Evolutionary conservation across 1,140 invertebrate genomes (phyloP), one percentile per base, ranked within the genome.

Genomic region (Spodoptera frugiperda): DNA sequence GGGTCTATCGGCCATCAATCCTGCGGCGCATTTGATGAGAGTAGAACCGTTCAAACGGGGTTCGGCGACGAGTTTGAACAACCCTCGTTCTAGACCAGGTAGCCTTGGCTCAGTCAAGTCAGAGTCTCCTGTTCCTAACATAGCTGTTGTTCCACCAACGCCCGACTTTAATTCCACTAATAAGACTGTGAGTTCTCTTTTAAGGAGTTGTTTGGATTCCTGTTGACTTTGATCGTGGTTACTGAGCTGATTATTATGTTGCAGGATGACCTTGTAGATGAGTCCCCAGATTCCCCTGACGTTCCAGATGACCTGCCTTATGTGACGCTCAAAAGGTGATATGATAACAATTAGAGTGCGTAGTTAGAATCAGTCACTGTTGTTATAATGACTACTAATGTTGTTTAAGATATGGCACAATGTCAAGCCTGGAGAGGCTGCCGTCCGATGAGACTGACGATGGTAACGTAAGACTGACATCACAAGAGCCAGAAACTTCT

Each of bases 61-160:
- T 48, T 84, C 84, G 59, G 78, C 67, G 21, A 54, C 82, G 6
- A 88, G 76, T 76, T 73, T 84, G 51, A 88, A 85, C 49, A 90
- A 81, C 21, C 70, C 80, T 54, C 82, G 82, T 76, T 90, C 91
- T 30, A 89, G 90, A 81, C 92, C 91, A 11, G 87, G 82, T 57
- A 92, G 88, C 80, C 86, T 92, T 25, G 85, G 85, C 55, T 89
- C 91, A 30, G 79, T 85, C 19, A 89, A 93, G 78, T 90, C 89
- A n/a, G 91, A 93, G 75, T 94, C 92, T 61, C 91, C 92, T 63
- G 91, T 96, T 55, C 96, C 96, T 17, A 96, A 96, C 88, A 97
- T 97, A 84, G 95, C 97, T 14, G 96, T 97, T 30, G 94, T 97
- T 19, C 97, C 97, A 59, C 96, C 97, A 12, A 97, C 97, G 3